Evolutionary conservation across 2,113 vertebrate species (phyloP), one percentile per base, ranked within the genome.

Genomic region (Heptranchias perlo): DNA sequence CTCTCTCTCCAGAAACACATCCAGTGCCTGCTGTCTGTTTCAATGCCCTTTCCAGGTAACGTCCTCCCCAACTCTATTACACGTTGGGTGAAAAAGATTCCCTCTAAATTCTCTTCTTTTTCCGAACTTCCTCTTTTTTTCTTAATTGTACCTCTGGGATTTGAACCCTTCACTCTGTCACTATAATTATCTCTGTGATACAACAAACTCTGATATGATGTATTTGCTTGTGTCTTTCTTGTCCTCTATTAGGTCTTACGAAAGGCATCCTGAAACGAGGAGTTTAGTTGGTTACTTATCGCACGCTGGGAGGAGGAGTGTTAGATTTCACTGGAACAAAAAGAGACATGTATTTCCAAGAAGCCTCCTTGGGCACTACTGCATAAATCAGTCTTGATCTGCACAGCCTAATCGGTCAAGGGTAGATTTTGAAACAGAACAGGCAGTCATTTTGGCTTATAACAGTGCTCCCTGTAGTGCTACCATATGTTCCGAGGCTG

Each of bases 331-430:
- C 25, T 44, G 39, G n/a, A 82, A 82, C 69, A 89, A 93, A 93
- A 62, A 18, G 89, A 39, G 54, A 39, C 89, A 61, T 61, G n/a
- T 93, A 62, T 21, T 21, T 64, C 87, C 61, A 13, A 92, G 87
- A 92, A 92, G 31, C 31, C 89, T 93, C n/a, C n/a, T 39, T 44
- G n/a, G 58, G 58, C 89, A 62, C n/a, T 6, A 39, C 89, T 64
- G 58, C 58, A 93, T 64, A 93, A 93, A 93, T 93, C 89, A 93
- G 58, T 21, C 61, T 92, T 39, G n/a, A 62, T 93, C 58, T n/a
- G 35, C 54, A 16, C 31, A 62, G 58, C 18, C n/a, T 39, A 93
- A 39, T 61, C 89, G 64, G 58, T 21, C 18, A 2, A 93, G 89
- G 2, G 58, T 62, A 39, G 89, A 93, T 62, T 93, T 39, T 62